These are phyloP conservation scores for Pterois miles DNA, from an alignment of 2,797 vertebrate species.

Conservation along the genomic window DNA sequence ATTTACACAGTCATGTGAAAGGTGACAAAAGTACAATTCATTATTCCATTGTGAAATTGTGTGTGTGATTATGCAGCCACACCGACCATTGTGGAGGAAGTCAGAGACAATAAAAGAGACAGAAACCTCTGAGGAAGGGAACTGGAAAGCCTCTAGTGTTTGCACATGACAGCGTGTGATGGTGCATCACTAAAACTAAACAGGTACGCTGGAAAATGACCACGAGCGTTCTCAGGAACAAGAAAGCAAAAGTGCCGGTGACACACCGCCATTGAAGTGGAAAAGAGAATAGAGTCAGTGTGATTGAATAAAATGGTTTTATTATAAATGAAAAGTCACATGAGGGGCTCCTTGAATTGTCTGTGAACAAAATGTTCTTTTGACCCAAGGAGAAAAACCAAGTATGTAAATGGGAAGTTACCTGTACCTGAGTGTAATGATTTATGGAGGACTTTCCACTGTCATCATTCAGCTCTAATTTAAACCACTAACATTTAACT, in stretches of 20 bases:
- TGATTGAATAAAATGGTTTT: not conserved
- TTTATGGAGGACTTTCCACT: conserved; percentile 35
- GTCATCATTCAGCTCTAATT: not conserved
- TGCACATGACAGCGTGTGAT: conserved; percentile 3
- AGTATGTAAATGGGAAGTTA: conserved; percentile 11
- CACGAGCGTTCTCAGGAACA: conserved; percentile 29
- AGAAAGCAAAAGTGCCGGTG: conserved; percentile 3
- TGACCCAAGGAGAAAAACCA: not conserved
- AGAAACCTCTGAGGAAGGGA: conserved; percentile 50
- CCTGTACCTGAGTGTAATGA: not conserved
- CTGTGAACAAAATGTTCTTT: not conserved
- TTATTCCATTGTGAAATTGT: not conserved
- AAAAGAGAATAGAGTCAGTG: conserved; percentile 1
- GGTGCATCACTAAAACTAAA: conserved; percentile 8
- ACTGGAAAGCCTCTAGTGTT: conserved; percentile 1
- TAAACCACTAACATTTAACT: conserved; percentile 7
- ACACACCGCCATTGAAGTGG: not conserved
- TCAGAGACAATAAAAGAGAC: not conserved
- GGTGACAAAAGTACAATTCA: not conserved
- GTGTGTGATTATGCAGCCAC: not conserved
- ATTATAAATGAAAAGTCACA: not conserved
- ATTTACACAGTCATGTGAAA: not conserved
- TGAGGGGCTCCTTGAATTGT: not conserved
- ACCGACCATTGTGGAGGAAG: conserved; percentile 25
- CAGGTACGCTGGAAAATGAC: conserved; percentile 19